A percentile compares a stretch with the other conserved stretches of the same genome.
Conservation (phyloP, 2,113 vertebrate genomes). For the Myrmecophaga tridactyla region DNA sequence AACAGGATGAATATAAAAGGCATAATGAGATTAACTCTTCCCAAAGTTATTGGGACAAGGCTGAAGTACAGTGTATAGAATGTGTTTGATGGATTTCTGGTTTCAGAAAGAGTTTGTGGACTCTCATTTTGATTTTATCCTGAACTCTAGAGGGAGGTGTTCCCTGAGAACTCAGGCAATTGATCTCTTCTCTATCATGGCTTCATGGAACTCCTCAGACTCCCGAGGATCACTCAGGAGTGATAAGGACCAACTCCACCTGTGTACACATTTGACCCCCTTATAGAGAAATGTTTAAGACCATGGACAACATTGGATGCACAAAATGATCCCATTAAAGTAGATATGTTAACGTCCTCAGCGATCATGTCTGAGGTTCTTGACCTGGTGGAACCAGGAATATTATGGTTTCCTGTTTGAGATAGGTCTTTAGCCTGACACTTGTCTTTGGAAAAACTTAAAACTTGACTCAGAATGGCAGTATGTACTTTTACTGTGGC, state of each 20-base stretch:
- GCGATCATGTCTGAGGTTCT: not conserved
- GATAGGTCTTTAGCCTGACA: no score
- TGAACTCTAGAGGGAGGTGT: not conserved
- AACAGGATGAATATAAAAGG: no score
- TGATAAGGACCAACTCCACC: no score
- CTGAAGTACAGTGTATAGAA: not conserved
- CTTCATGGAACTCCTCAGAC: no score
- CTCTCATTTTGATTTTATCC: not conserved
- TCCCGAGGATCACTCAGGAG: not conserved
- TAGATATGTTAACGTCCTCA: not conserved
- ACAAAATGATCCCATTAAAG: not conserved
- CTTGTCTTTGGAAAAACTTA: no score
- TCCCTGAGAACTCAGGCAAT: not conserved
- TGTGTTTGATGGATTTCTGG: not conserved
- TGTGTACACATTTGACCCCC: not conserved
- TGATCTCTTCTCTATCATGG: not conserved
- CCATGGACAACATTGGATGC: not conserved
- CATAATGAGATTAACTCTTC: no score
- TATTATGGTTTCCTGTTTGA: not conserved
- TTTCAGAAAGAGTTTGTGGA: not conserved
- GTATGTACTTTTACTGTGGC: not conserved
- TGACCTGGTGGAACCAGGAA: not conserved
- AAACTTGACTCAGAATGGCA: no score
- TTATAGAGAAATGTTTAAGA: not conserved
- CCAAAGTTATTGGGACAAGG: no score